Base-by-base conservation (phyloP, 1,140 invertebrate genomes). In the Ectropis grisescens region DNA sequence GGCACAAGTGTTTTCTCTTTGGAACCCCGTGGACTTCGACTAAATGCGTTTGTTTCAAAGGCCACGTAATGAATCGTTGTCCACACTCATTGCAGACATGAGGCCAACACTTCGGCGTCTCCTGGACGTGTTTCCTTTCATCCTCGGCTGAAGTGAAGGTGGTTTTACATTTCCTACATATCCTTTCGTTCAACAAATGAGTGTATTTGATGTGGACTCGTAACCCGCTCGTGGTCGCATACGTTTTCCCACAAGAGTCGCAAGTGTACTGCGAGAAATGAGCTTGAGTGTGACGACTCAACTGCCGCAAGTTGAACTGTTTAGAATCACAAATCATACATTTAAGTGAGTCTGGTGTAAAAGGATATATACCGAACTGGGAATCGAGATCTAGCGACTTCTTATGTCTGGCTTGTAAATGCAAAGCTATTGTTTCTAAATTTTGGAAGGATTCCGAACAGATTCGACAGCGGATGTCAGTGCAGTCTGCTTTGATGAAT, bases 201-300 rank as follows among this genome's bases (percentile, higher is more conserved):
- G 45, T 47, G 26, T 42, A 55, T 24, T 40, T 37, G 15, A 56
- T 53, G 25, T 66, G 62, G 2, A 40, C 46, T 1, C 38, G 33
- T 1, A 66, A 32, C 0, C 43, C 37, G 0, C 44, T 51, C 1
- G 29, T 45, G 0, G 51, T 57, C 0, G 46, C 39, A 16, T 59
- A 66, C 4, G 48, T 51, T 27, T 58, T 62, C 2, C 62, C 62
- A 32, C 62, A 66, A 0, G 47, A 36, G 14, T 62, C 58, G 27
- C 62, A 66, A 0, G 57, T 59, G n/a, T 39, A 57, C 11, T 54
- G 55, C 3, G 46, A 33, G 23, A 55, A 62, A 33, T 66, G 58
- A 0, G 40, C 35, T 14, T 53, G 41, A 0, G 62, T 66, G 30
- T 66, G 62, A 13, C 53, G 36, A 28, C 48, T 55, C 2, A 66